Conservation (phyloP, 2,797 vertebrate species). For the Malacoctenus gilli region DNA sequence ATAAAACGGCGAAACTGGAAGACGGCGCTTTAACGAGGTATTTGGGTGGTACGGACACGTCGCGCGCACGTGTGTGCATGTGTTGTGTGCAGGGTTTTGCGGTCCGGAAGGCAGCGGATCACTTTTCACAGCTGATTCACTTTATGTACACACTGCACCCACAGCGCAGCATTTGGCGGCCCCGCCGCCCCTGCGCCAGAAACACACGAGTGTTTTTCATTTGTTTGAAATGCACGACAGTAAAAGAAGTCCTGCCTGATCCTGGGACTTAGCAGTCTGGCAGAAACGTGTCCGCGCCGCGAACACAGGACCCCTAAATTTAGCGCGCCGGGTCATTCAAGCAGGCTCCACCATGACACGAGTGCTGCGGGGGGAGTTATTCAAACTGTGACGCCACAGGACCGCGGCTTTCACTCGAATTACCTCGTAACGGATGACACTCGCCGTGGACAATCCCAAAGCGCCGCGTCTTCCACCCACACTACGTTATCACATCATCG, state of each 20-base stretch:
- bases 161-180: constrained; percentile 59
- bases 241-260: constrained; percentile 72
- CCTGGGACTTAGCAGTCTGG: constrained; percentile 75
- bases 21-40: constrained; percentile 16
- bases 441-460: not conserved
- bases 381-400: constrained; percentile 22
- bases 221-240: constrained; percentile 68
- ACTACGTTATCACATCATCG: not conserved
- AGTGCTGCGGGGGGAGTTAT: constrained; percentile 37
- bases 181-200: constrained; percentile 46
- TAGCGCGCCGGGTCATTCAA: constrained; percentile 70
- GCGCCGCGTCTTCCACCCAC: not conserved
- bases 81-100: constrained; percentile 51
- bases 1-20: constrained; percentile 1
- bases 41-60: constrained; percentile 14
- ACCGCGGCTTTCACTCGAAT: constrained; percentile 40
- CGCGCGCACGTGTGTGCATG: constrained; percentile 18
- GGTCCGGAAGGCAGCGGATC: constrained; percentile 60
- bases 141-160: constrained; percentile 61
- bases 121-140: constrained; percentile 70
- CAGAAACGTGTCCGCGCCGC: constrained; percentile 71
- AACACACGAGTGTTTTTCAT: constrained; percentile 71
- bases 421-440: constrained; percentile 15
- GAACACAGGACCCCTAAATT: constrained; percentile 69
- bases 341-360: constrained; percentile 56